A percentile compares a stretch with the other conserved stretches of the same genome.
Evolutionary conservation across 2,888 invertebrate species (phyloP).

Genomic region (Eilema caniola): DNA sequence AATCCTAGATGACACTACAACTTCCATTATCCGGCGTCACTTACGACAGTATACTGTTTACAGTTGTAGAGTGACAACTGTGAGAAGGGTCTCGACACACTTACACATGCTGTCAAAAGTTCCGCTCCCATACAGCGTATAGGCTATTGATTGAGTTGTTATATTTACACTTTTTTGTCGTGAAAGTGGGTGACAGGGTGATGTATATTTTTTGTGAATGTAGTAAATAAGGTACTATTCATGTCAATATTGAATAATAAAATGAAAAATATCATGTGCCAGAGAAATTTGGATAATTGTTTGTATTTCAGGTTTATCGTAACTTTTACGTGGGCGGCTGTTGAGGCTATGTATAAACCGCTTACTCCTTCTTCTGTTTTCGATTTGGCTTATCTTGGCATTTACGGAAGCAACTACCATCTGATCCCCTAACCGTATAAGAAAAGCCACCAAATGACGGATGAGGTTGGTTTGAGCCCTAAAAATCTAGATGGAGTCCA

Average conservation of each 20-base stretch:
- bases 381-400: too few species aligned
- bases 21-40: slow-evolving; percentile 53
- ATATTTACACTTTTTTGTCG: slow-evolving; percentile 11
- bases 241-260: background rate
- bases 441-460: too few species aligned
- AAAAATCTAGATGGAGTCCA: too few species aligned
- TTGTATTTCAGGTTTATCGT: too few species aligned
- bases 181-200: background rate
- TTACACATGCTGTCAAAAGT: slow-evolving; percentile 25
- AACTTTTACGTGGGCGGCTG: too few species aligned
- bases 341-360: too few species aligned
- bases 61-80: slow-evolving; percentile 38
- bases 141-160: slow-evolving; percentile 17
- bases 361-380: too few species aligned
- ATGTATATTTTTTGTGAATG: background rate
- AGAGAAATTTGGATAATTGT: too few species aligned
- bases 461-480: too few species aligned
- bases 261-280: too few species aligned
- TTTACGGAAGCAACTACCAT: too few species aligned
- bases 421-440: too few species aligned
- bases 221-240: background rate
- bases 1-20: slow-evolving; percentile 16
- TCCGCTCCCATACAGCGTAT: slow-evolving; percentile 14
- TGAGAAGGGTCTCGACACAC: slow-evolving; percentile 24
- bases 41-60: slow-evolving; percentile 47